Conservation (phyloP, 2,888 invertebrate genomes). For the Parnassius glacialis region DNA sequence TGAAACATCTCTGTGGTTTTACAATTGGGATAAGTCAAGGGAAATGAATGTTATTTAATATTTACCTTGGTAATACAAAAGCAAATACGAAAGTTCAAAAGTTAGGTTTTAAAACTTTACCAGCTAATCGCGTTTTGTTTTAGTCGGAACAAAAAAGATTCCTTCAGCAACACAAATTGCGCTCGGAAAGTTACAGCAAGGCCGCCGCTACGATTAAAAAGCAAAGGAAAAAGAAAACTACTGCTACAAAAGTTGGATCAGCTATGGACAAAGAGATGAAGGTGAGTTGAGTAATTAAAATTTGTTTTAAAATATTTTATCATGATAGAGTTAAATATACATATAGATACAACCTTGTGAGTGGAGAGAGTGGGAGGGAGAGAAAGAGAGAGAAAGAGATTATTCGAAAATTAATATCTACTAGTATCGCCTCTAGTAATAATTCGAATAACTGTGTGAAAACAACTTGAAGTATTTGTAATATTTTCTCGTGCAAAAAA, state of each 20-base stretch:
- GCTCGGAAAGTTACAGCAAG: conserved; percentile 94
- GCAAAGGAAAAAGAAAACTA: conserved; percentile 93
- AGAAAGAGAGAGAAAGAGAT: too few relatives aligned
- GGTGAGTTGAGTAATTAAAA: conserved; percentile 62
- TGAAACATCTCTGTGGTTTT: conserved; percentile 23
- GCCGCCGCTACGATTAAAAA: conserved; percentile 95
- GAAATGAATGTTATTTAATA: conserved; percentile 16
- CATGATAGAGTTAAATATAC: too few relatives aligned
- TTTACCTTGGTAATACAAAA: conserved; percentile 17
- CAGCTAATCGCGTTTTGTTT: conserved; percentile 36
- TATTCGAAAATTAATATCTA: too few relatives aligned
- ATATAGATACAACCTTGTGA: too few relatives aligned
- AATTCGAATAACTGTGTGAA: too few relatives aligned
- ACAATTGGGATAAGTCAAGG: conserved; percentile 25
- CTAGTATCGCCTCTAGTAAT: too few relatives aligned
- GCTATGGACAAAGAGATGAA: conserved; percentile 96
- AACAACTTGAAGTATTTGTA: too few relatives aligned
- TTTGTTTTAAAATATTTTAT: too few relatives aligned
- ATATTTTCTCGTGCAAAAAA: too few relatives aligned
- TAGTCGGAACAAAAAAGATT: conserved; percentile 96
- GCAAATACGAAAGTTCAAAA: conserved; percentile 13
- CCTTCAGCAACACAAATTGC: conserved; percentile 94
- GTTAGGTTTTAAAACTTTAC: conserved; percentile 26
- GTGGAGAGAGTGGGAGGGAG: too few relatives aligned
- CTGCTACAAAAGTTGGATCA: conserved; percentile 87